Evolutionary conservation across 2,888 invertebrate genomes (phyloP).

Genomic region (Neocrepidodera transversa): DNA sequence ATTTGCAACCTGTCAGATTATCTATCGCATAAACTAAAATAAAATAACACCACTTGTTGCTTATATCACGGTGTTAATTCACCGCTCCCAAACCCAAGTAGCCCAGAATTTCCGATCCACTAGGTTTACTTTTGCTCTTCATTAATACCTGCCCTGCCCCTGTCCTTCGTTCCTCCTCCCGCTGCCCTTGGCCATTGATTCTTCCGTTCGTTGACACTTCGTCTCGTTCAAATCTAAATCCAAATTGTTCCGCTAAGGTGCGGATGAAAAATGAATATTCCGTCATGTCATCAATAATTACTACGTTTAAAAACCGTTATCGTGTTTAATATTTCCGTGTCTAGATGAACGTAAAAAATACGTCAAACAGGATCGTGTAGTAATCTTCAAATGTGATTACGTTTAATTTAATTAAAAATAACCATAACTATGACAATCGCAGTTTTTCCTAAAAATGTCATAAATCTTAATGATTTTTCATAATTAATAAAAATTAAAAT

Average conservation of each 20-base stretch:
- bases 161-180: neutral
- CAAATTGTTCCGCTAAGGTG: constrained; percentile 8
- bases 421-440: too few relatives aligned
- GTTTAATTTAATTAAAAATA: too few relatives aligned
- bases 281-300: too few relatives aligned
- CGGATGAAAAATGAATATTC: neutral
- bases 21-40: neutral
- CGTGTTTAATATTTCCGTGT: too few relatives aligned
- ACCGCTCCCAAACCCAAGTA: constrained; percentile 11
- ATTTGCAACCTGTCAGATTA: constrained; percentile 7
- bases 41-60: constrained; percentile 2
- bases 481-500: too few relatives aligned
- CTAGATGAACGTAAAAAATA: too few relatives aligned
- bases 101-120: constrained; percentile 10
- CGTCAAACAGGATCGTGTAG: too few relatives aligned
- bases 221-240: constrained; percentile 8
- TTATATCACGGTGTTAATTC: constrained; percentile 4
- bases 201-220: constrained; percentile 19
- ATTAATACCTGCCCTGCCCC: neutral
- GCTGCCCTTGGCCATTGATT: constrained; percentile 3
- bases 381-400: too few relatives aligned
- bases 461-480: too few relatives aligned
- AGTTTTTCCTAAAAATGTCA: too few relatives aligned
- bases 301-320: too few relatives aligned
- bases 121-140: neutral